A percentile compares a stretch with the other conserved stretches of the same genome.
phyloP scores from a whole-genome alignment of 2,888 invertebrate genomes.

The Trilocha varians region DNA sequence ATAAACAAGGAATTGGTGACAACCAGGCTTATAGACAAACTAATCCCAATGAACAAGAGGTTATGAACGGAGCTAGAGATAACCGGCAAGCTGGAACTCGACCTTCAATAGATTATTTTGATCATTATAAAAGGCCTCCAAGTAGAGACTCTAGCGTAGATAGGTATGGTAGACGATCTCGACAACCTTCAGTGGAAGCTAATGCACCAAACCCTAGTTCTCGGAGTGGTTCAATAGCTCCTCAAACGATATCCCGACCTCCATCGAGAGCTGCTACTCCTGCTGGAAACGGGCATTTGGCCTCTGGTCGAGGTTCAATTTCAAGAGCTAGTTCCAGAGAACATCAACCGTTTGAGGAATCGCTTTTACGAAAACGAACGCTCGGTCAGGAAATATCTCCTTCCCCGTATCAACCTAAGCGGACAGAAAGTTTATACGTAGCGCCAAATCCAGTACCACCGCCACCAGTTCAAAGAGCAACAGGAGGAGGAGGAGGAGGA shows the following conservation, averaged over 20 bases:
- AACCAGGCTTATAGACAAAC: slow-evolving; percentile 25
- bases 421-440: slow-evolving; percentile 91
- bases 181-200: slow-evolving; percentile 86
- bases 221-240: slow-evolving; percentile 82
- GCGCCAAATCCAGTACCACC: slow-evolving; percentile 59
- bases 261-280: slow-evolving; percentile 68
- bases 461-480: slow-evolving; percentile 34
- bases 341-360: slow-evolving; percentile 85
- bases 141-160: slow-evolving; percentile 91
- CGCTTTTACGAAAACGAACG: slow-evolving; percentile 83
- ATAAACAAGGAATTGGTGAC: slow-evolving; percentile 29
- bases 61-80: slow-evolving; percentile 51
- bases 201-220: slow-evolving; percentile 66
- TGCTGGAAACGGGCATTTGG: slow-evolving; percentile 77
- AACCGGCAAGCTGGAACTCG: slow-evolving; percentile 45
- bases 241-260: slow-evolving; percentile 79
- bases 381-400: slow-evolving; percentile 92
- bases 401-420: slow-evolving; percentile 89
- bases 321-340: slow-evolving; percentile 63
- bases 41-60: slow-evolving; percentile 53
- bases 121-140: slow-evolving; percentile 94
- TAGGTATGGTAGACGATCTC: slow-evolving; percentile 83
- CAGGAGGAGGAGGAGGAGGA: slow-evolving; percentile 45
- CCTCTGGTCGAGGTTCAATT: slow-evolving; percentile 74
- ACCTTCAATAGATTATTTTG: slow-evolving; percentile 90